These are phyloP conservation scores for Ryuthela nishihirai DNA, from an alignment of 2,888 invertebrate genomes.

Conservation along the genomic window DNA sequence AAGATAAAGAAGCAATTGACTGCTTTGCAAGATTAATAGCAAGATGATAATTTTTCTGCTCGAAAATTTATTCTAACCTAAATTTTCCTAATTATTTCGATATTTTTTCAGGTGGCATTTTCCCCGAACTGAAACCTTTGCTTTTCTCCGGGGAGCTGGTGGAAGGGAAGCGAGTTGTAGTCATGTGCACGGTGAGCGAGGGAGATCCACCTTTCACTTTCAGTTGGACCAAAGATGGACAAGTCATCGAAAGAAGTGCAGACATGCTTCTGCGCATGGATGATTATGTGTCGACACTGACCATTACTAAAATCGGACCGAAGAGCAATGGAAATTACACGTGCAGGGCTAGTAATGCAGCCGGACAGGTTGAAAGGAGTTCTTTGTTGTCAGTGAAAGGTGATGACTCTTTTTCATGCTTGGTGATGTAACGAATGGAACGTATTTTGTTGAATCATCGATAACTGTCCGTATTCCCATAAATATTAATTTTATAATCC, in stretches of 20 bases:
- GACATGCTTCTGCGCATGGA: background rate
- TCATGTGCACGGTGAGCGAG: constrained; percentile 15
- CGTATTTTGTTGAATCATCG: too few species aligned
- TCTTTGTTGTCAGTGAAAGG: background rate
- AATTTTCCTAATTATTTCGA: too few species aligned
- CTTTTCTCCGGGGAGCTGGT: constrained; percentile 9
- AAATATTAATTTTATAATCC: too few species aligned
- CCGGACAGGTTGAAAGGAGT: background rate
- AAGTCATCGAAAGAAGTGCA: background rate
- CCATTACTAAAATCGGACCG: constrained; percentile 2
- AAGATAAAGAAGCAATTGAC: too few species aligned
- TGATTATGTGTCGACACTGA: constrained; percentile 7
- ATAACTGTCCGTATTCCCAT: too few species aligned
- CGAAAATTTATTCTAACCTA: too few species aligned
- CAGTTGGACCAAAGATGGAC: constrained; percentile 37
- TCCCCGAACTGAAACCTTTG: constrained; percentile 11
- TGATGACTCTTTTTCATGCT: too few species aligned
- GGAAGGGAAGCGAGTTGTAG: constrained; percentile 1
- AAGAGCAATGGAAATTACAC: constrained; percentile 3
- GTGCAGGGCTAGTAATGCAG: background rate
- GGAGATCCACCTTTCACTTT: constrained; percentile 37
- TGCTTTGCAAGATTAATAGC: too few species aligned
- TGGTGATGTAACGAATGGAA: too few species aligned
- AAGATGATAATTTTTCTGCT: too few species aligned
- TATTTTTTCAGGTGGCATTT: too few species aligned